Base-by-base conservation (phyloP, 2,113 vertebrate species). In the Hyaena hyaena region DNA sequence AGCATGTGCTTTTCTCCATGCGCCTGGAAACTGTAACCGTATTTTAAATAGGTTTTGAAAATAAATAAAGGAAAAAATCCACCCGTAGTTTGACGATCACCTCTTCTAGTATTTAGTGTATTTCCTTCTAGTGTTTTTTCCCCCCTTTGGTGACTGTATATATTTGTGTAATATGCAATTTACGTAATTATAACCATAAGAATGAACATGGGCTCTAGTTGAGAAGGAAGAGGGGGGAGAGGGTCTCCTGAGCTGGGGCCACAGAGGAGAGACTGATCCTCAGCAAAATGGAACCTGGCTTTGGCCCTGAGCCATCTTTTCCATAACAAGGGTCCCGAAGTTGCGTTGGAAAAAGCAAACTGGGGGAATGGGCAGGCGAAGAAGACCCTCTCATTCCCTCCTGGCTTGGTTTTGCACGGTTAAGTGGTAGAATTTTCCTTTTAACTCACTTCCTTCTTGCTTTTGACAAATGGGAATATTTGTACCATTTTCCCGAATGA, bases 401-500 rank as follows among this genome's bases (percentile, higher is more conserved):
- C 45, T 2, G 43, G 79, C 55, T 50, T 73, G 65, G 48, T 58
- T 77, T 63, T 66, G 92, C 93, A 85, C 87, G 48, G 83, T 84
- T 93, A 96, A 92, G 95, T 97, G 96, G 93, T 82, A 86, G 96
- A 92, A 77, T 97, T 71, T 77, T 92, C 97, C 95, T 97, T 93
- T 96, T 96, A 96, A 97, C 96, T 96, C 80, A 33, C 95, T 97
- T 97, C 96, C 96, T 95, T 31, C 84, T 96, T 55, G 93, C 96
- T 94, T 93, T 96, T 97, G 97, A 97, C 96, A 94, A 96, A 97
- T 97, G 96, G 96, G 93, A 66, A 96, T 94, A 97, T 96, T 96
- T 96, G 97, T 97, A 69, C 96, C 96, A 93, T 97, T 97, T 97
- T 97, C 98, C 97, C 66, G 88, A 97, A 96, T 97, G 98, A 98